These are phyloP conservation scores for Hydrolagus colliei DNA, from an alignment of 2,797 vertebrate species.

Conservation along the genomic window DNA sequence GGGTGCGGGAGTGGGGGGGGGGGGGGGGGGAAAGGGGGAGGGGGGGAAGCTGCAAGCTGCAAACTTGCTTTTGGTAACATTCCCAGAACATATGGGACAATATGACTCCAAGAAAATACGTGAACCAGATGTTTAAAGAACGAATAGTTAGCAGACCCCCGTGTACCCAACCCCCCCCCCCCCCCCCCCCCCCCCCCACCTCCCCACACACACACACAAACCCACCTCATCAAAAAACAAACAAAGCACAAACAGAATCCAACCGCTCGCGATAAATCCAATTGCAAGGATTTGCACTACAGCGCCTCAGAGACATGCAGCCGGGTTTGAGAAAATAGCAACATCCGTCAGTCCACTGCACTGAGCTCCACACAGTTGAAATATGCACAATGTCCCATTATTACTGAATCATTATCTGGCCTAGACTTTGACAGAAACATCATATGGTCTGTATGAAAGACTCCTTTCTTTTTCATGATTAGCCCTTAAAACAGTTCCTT, in stretches of 20 bases:
- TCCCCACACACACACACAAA: not conserved
- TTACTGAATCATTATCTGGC: slow-evolving; percentile 83
- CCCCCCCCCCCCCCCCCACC: not conserved
- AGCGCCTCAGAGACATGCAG: slow-evolving; percentile 48
- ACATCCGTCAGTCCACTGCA: slow-evolving; percentile 65
- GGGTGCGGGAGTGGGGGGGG: not conserved
- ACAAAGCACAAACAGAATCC: slow-evolving; percentile 51
- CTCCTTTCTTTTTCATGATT: slow-evolving; percentile 80
- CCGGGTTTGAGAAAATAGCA: slow-evolving; percentile 63
- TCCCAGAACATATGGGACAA: slow-evolving; percentile 63
- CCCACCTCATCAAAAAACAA: slow-evolving; percentile 34
- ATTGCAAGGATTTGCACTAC: slow-evolving; percentile 43
- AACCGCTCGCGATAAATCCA: slow-evolving; percentile 47
- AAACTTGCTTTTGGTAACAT: slow-evolving; percentile 50
- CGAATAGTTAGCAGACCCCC: slow-evolving; percentile 56
- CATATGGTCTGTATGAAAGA: slow-evolving; percentile 70
- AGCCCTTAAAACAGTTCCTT: slow-evolving; percentile 78
- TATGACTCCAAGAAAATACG: slow-evolving; percentile 52
- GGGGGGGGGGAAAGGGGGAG: not conserved
- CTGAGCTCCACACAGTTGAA: slow-evolving; percentile 64
- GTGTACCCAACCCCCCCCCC: not conserved
- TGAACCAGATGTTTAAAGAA: slow-evolving; percentile 67
- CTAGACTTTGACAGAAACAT: slow-evolving; percentile 79
- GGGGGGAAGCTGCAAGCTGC: slow-evolving; percentile 28
- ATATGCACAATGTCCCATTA: slow-evolving; percentile 83